Evolutionary conservation across 2,888 invertebrate genomes (phyloP).

Genomic region (Euzophera pinguis): DNA sequence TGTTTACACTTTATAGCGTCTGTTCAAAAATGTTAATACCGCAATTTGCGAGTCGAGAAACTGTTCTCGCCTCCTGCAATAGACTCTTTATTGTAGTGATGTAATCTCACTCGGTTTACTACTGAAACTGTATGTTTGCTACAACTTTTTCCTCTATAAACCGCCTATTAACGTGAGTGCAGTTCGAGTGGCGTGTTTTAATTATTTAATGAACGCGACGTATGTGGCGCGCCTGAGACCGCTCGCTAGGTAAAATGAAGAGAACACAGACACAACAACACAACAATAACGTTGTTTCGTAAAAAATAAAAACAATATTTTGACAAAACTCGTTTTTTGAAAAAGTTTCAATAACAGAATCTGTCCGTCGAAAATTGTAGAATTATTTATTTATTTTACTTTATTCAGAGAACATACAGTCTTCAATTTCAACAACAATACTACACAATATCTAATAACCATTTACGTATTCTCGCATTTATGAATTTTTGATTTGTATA

Average conservation of each 20-base stretch:
- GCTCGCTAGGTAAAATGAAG: conserved; percentile 27
- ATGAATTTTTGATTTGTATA: too few species aligned
- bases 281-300: too few species aligned
- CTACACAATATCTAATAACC: too few species aligned
- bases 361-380: too few species aligned
- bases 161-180: conserved; percentile 41
- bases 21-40: conserved; percentile 59
- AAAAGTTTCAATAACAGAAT: too few species aligned
- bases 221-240: conserved; percentile 22
- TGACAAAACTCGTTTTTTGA: too few species aligned
- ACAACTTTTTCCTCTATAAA: conserved; percentile 18
- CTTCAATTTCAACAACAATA: too few species aligned
- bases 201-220: conserved; percentile 48
- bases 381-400: too few species aligned
- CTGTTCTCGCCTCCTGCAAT: conserved; percentile 30
- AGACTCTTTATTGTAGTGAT: conserved; percentile 32
- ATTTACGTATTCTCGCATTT: too few species aligned
- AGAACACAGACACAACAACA: too few species aligned
- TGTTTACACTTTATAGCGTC: conserved; percentile 33
- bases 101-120: conserved; percentile 33
- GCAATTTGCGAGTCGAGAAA: conserved; percentile 51
- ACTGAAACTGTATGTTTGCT: conserved; percentile 34
- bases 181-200: conserved; percentile 38
- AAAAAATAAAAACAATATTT: too few species aligned
- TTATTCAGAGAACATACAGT: too few species aligned